phyloP scores from a whole-genome alignment of 1,140 invertebrate species.

The Cecropterus lyciades region DNA sequence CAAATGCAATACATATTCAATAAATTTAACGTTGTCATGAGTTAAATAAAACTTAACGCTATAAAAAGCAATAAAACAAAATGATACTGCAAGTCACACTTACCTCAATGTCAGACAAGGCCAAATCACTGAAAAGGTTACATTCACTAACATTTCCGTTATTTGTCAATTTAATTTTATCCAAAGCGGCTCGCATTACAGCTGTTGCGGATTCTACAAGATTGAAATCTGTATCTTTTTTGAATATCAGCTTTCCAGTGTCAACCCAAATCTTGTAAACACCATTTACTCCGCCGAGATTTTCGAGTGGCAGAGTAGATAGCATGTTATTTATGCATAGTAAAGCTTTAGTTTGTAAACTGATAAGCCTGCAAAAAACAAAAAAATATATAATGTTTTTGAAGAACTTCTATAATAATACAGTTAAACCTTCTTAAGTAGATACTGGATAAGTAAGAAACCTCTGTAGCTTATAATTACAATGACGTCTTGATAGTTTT shows the following conservation, averaged over 20 bases:
- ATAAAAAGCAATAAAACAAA: neutral
- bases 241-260: constrained; percentile 85
- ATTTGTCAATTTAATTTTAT: constrained; percentile 74
- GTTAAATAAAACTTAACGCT: neutral
- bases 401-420: too few species aligned
- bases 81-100: constrained; percentile 32
- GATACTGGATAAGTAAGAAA: too few species aligned
- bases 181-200: constrained; percentile 87
- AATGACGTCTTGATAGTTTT: too few species aligned
- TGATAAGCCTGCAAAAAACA: constrained; percentile 69
- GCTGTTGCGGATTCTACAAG: constrained; percentile 88
- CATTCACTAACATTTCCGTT: constrained; percentile 58
- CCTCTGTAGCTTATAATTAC: too few species aligned
- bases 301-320: constrained; percentile 84
- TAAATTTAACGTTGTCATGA: neutral
- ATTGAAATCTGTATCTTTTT: constrained; percentile 72
- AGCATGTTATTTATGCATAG: constrained; percentile 89
- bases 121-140: constrained; percentile 73
- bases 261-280: constrained; percentile 85
- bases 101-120: constrained; percentile 79
- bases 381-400: too few species aligned
- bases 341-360: constrained; percentile 85
- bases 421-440: too few species aligned
- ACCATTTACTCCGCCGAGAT: constrained; percentile 85
- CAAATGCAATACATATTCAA: neutral